Conservation (phyloP, 2,113 vertebrate genomes). For the Elgaria multicarinata region DNA sequence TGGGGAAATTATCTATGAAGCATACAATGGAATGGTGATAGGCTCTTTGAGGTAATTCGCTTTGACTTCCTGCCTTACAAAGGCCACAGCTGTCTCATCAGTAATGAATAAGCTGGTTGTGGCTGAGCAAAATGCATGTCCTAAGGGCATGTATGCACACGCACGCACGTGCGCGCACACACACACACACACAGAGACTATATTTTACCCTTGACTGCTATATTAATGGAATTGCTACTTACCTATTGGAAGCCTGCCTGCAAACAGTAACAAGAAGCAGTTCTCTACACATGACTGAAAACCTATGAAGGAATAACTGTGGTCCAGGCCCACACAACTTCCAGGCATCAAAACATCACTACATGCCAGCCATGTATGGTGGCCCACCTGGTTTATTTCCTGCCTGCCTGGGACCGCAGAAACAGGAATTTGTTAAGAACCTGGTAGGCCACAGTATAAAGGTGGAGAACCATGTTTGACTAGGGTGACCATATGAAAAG, state of each 20-base stretch:
- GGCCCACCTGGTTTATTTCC: not conserved
- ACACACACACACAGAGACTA: not conserved
- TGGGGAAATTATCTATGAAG: conserved; percentile 24
- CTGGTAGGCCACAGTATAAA: not conserved
- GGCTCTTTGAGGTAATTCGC: not conserved
- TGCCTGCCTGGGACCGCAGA: not conserved
- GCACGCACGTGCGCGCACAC: no score
- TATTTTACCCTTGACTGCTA: not conserved
- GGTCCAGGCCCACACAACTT: not conserved
- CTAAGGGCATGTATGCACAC: not conserved
- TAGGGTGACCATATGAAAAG: no score
- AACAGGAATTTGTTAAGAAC: not conserved
- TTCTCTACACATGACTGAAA: not conserved
- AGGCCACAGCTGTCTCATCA: conserved; percentile 11
- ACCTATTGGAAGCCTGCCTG: not conserved
- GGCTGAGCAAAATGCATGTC: not conserved
- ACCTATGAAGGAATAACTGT: not conserved
- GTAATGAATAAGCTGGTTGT: not conserved
- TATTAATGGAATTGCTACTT: conserved; percentile 6
- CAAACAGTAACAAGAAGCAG: not conserved
- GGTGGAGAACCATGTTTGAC: not conserved
- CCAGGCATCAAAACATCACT: not conserved
- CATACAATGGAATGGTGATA: not conserved
- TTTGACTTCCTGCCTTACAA: not conserved
- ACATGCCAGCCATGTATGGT: no score